phyloP scores from a whole-genome alignment of 2,888 invertebrate genomes.

The Meteorus colon region DNA sequence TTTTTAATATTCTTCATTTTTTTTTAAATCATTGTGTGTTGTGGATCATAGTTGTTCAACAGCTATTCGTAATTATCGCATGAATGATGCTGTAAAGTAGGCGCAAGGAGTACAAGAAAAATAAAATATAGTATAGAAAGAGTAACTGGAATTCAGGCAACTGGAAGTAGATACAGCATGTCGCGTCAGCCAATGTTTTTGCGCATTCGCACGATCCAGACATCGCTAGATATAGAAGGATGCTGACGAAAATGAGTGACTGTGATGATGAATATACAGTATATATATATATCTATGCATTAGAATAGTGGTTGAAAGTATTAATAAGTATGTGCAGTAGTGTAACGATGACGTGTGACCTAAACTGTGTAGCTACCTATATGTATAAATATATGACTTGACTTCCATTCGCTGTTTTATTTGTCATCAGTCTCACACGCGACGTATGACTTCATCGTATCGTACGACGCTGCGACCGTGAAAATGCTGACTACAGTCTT shows the following conservation, averaged over 20 bases:
- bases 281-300: neutral
- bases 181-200: slow-evolving; percentile 35
- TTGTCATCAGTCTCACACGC: slow-evolving; percentile 31
- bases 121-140: slow-evolving; percentile 25
- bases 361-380: slow-evolving; percentile 14
- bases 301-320: neutral
- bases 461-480: slow-evolving; percentile 32
- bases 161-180: slow-evolving; percentile 43
- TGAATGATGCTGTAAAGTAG: slow-evolving; percentile 23
- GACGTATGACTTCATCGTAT: slow-evolving; percentile 37
- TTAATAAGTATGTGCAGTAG: slow-evolving; percentile 9
- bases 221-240: neutral
- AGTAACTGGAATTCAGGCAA: slow-evolving; percentile 32
- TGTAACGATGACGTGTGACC: slow-evolving; percentile 28
- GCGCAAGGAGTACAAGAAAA: slow-evolving; percentile 6
- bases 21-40: neutral
- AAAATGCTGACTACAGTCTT: slow-evolving; percentile 38
- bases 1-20: neutral
- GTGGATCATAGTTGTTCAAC: too few species aligned
- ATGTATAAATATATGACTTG: slow-evolving; percentile 16
- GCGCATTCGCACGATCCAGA: slow-evolving; percentile 39
- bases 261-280: neutral
- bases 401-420: neutral
- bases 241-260: slow-evolving; percentile 24
- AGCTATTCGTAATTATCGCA: too few species aligned